phyloP scores from a whole-genome alignment of 2,797 vertebrate species.

The Ptychobarbus kaznakovi region DNA sequence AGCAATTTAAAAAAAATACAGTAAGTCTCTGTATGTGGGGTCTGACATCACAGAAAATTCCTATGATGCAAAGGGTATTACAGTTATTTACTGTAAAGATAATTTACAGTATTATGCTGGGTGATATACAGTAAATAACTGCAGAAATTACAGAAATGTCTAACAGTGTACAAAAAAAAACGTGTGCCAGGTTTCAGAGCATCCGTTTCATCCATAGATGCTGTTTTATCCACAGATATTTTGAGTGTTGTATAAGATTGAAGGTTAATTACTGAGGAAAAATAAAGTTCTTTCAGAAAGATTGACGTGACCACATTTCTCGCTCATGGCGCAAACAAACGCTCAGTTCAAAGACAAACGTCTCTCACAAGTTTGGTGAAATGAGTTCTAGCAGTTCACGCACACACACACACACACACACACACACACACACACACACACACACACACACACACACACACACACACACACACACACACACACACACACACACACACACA shows the following conservation, averaged over 20 bases:
- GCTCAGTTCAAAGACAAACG: conserved; percentile 19
- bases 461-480: neutral
- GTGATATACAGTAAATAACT: too few relatives aligned
- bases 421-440: too few relatives aligned
- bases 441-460: neutral
- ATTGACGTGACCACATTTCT: conserved; percentile 15
- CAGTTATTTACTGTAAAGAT: too few relatives aligned
- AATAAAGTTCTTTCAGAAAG: conserved; percentile 20
- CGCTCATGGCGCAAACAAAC: neutral
- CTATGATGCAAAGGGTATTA: too few relatives aligned
- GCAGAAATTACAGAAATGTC: too few relatives aligned
- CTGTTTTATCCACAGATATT: neutral
- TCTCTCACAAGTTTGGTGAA: conserved; percentile 21
- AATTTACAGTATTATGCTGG: too few relatives aligned
- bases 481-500: neutral
- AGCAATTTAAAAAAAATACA: too few relatives aligned
- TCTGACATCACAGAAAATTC: too few relatives aligned
- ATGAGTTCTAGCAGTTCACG: conserved; percentile 35
- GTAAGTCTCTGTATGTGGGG: too few relatives aligned
- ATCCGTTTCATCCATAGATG: neutral
- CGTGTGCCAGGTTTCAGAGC: neutral
- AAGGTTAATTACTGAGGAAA: conserved; percentile 20
- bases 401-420: neutral
- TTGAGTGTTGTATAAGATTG: neutral
- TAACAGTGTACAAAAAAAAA: neutral